Evolutionary conservation across 2,888 invertebrate genomes (phyloP).

Genomic region (Gandaritis pyraliata): DNA sequence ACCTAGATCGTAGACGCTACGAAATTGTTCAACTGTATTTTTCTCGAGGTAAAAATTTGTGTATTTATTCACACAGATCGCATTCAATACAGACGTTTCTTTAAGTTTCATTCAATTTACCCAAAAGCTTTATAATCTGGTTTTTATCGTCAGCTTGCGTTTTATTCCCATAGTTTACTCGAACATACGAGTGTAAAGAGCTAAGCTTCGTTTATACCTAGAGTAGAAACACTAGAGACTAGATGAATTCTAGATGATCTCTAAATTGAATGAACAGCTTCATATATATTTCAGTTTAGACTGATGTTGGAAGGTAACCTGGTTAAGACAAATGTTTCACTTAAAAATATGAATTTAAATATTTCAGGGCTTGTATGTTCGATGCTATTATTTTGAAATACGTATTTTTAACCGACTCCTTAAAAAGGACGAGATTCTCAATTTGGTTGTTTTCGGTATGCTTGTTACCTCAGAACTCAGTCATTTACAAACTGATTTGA

Average conservation of each 20-base stretch:
- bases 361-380: too few relatives aligned
- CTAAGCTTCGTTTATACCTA: background rate
- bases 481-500: too few relatives aligned
- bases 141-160: background rate
- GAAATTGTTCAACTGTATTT: background rate
- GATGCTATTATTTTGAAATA: too few relatives aligned
- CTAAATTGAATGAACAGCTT: background rate
- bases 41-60: too few relatives aligned
- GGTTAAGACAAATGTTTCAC: too few relatives aligned
- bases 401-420: too few relatives aligned
- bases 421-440: too few relatives aligned
- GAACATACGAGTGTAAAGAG: background rate
- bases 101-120: background rate
- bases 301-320: background rate
- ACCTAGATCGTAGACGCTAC: background rate
- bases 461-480: too few relatives aligned
- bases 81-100: background rate
- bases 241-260: conserved; percentile 2
- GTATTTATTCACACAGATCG: background rate
- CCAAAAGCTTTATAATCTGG: background rate
- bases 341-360: too few relatives aligned
- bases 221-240: background rate
- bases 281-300: background rate
- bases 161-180: background rate
- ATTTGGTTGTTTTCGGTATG: too few relatives aligned